Evolutionary conservation across 2,797 vertebrate genomes (phyloP).

Genomic region (Buphagus erythrorhynchus): DNA sequence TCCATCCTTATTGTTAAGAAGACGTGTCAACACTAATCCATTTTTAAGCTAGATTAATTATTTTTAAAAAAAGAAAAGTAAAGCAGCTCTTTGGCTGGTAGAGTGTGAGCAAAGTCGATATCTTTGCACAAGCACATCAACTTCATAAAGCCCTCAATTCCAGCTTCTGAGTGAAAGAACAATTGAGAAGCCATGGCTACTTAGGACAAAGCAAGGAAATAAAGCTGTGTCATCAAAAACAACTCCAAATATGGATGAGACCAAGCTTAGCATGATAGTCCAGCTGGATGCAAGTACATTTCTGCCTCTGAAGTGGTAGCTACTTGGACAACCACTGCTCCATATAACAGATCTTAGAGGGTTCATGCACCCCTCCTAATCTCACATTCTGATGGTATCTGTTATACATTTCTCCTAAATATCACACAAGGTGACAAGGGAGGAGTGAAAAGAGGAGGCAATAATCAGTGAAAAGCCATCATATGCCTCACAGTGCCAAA

Average conservation of each 20-base stretch:
- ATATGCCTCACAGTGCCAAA: background rate
- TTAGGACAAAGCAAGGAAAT: background rate
- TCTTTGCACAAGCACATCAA: background rate
- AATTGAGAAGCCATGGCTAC: background rate
- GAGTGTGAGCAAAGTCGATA: background rate
- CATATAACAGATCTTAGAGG: background rate
- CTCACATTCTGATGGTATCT: background rate
- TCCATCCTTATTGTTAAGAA: slow-evolving; percentile 42
- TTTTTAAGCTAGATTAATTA: slow-evolving; percentile 56
- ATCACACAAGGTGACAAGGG: background rate
- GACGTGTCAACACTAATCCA: slow-evolving; percentile 38
- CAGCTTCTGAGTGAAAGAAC: background rate
- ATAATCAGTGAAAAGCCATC: background rate
- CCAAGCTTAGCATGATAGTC: background rate
- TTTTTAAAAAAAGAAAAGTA: background rate
- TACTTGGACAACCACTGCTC: background rate
- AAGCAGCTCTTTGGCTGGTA: background rate
- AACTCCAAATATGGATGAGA: background rate
- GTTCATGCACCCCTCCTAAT: background rate
- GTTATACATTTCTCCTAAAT: background rate
- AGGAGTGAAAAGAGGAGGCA: background rate
- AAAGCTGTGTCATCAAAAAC: background rate
- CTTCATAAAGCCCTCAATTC: background rate
- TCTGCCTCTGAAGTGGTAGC: background rate
- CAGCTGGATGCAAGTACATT: background rate